These are phyloP conservation scores for Sebastiscus albofasciatus DNA, from an alignment of 2,797 vertebrate genomes.

Conservation along the genomic window DNA sequence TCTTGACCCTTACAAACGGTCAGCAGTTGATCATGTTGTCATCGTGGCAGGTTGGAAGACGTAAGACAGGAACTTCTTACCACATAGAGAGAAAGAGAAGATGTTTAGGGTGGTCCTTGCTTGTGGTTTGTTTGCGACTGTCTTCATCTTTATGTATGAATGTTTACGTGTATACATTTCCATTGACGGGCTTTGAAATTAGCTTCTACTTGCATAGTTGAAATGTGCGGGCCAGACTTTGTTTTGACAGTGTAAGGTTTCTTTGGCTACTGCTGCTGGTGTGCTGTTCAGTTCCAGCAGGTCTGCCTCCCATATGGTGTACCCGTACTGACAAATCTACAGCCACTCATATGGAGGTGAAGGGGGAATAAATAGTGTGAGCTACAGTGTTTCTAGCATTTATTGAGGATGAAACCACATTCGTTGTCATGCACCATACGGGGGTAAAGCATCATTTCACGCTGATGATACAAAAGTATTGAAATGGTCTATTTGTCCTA, in stretches of 20 bases:
- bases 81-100: neutral
- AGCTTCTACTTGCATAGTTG: constrained; percentile 2
- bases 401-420: constrained; percentile 22
- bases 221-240: constrained; percentile 59
- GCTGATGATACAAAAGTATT: neutral
- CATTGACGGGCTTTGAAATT: constrained; percentile 37
- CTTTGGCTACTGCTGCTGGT: constrained; percentile 55
- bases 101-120: constrained; percentile 42
- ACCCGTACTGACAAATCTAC: constrained; percentile 21
- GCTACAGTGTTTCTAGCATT: constrained; percentile 21
- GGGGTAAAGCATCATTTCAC: constrained; percentile 10
- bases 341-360: constrained; percentile 22
- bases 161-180: constrained; percentile 51
- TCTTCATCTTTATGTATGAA: constrained; percentile 17
- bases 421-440: constrained; percentile 1
- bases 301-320: constrained; percentile 61
- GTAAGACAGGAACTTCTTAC: neutral
- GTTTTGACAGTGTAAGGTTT: constrained; percentile 77
- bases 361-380: constrained; percentile 8
- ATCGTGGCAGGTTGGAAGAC: constrained; percentile 34
- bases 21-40: constrained; percentile 36
- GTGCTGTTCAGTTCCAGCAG: constrained; percentile 23
- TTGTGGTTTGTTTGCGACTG: constrained; percentile 50
- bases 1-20: constrained; percentile 17
- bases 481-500: neutral